phyloP scores from a whole-genome alignment of 1,140 invertebrate genomes.

The Megalopta genalis region DNA sequence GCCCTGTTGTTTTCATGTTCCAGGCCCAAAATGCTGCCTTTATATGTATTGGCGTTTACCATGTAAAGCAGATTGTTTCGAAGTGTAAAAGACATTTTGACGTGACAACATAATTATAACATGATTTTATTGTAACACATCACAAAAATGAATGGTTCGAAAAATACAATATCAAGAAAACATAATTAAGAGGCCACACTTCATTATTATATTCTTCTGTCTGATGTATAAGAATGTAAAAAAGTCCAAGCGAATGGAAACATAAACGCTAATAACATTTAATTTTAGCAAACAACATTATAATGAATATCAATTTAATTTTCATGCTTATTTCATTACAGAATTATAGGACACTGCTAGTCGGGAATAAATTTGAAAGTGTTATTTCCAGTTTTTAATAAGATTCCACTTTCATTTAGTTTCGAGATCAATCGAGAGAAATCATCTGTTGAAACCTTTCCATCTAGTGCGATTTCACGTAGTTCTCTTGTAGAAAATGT shows the following conservation, averaged over 20 bases:
- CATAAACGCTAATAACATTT: constrained; percentile 25
- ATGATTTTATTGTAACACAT: neutral
- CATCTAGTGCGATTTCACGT: constrained; percentile 84
- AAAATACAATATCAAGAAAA: neutral
- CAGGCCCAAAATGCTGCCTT: constrained; percentile 47
- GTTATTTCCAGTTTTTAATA: constrained; percentile 91
- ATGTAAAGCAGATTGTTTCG: constrained; percentile 62
- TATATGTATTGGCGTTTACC: constrained; percentile 59
- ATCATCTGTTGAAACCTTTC: constrained; percentile 82
- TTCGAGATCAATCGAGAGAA: constrained; percentile 86
- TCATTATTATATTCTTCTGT: no score
- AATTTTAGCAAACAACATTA: neutral
- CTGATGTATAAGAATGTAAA: no score
- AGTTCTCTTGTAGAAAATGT: constrained; percentile 90
- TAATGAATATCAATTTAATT: neutral
- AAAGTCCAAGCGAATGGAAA: constrained; percentile 44
- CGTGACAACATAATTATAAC: neutral
- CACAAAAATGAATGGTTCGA: neutral
- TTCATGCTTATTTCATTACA: neutral
- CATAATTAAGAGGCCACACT: neutral
- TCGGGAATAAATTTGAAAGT: constrained; percentile 84
- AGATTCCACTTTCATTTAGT: constrained; percentile 91
- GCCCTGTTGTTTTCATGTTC: constrained; percentile 52
- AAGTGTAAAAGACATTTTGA: constrained; percentile 49
- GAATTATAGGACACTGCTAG: neutral